Percentiles rank a stretch among this genome's conserved stretches.
Conservation (phyloP, 2,888 invertebrate genomes). For the Acleris sparsana region DNA sequence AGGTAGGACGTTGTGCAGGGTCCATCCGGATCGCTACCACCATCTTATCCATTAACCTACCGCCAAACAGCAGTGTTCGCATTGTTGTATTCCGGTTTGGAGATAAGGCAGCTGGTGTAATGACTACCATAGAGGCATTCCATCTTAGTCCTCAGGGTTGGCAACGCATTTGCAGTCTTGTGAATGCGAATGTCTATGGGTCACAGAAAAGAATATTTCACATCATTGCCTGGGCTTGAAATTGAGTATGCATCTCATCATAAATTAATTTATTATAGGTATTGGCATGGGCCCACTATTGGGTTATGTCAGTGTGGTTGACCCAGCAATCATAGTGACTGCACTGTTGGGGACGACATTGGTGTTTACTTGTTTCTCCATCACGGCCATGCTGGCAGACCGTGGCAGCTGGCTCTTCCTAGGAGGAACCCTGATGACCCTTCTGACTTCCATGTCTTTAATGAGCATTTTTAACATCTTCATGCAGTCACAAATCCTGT, state of each 20-base stretch:
- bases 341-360: constrained; percentile 93
- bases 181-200: no score
- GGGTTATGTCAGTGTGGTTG: constrained; percentile 89
- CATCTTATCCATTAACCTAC: no score
- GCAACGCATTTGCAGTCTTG: no score
- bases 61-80: no score
- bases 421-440: constrained; percentile 93
- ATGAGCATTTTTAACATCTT: constrained; percentile 93
- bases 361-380: constrained; percentile 95
- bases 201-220: no score
- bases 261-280: constrained; percentile 77
- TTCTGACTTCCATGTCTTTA: constrained; percentile 90
- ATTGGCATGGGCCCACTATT: constrained; percentile 94
- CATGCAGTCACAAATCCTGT: constrained; percentile 91
- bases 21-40: no score
- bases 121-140: no score
- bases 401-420: constrained; percentile 95
- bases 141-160: no score
- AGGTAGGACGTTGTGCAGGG: no score
- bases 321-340: constrained; percentile 94
- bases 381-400: constrained; percentile 93
- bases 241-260: neutral
- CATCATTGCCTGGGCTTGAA: no score
- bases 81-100: no score
- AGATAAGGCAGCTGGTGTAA: no score